Conservation (phyloP, 2,113 vertebrate genomes). For the Calonectris borealis region DNA sequence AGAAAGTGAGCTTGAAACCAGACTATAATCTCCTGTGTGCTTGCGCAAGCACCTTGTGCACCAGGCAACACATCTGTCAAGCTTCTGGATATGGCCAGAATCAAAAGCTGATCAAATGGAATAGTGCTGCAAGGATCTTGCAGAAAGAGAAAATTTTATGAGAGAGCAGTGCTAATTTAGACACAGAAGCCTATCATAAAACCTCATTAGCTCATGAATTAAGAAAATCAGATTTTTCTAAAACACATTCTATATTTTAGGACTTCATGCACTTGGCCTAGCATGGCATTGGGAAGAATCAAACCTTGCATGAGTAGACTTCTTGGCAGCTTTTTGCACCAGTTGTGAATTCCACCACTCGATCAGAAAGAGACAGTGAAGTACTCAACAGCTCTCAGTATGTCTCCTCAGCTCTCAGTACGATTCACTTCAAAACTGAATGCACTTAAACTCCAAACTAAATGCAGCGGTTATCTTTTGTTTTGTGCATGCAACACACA, state of each 20-base stretch:
- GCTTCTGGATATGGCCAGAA: not conserved
- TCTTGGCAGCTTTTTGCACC: not conserved
- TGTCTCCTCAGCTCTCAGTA: not conserved
- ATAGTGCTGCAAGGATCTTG: not conserved
- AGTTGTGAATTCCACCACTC: not conserved
- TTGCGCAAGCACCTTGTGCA: not conserved
- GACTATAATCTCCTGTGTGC: not conserved
- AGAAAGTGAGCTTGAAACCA: not conserved
- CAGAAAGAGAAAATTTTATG: not conserved
- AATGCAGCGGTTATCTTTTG: not conserved
- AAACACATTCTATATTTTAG: not conserved
- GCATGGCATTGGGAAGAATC: not conserved
- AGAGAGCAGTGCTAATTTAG: not conserved
- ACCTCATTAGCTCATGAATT: not conserved
- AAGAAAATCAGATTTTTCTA: not conserved
- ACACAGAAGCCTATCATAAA: not conserved
- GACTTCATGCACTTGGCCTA: not conserved
- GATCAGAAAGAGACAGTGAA: not conserved
- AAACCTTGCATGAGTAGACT: not conserved
- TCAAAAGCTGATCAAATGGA: not conserved
- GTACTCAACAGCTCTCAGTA: not conserved
- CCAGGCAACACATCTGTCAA: not conserved
- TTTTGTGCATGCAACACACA: not conserved
- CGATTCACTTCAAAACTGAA: not conserved
- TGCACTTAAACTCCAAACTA: not conserved